Conservation (phyloP, 2,888 invertebrate species). For the Pristionchus exspectatus region DNA sequence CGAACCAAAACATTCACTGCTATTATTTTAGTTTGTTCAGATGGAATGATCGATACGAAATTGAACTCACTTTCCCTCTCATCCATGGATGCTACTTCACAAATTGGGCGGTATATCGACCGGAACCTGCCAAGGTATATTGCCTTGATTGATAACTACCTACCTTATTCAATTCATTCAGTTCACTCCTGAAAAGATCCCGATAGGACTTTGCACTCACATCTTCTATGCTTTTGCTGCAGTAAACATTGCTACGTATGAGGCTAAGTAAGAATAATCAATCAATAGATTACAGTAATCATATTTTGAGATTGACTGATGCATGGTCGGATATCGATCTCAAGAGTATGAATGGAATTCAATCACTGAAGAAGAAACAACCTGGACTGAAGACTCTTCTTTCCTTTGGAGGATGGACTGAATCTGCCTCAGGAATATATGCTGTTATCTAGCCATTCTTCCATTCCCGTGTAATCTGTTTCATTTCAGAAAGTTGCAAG, state of each 20-base stretch:
- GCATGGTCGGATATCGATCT: constrained; percentile 5
- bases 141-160: neutral
- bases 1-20: constrained; percentile 1
- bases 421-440: constrained; percentile 36
- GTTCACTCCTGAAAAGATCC: constrained; percentile 41
- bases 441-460: neutral
- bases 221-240: constrained; percentile 55
- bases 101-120: constrained; percentile 41
- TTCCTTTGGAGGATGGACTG: constrained; percentile 94
- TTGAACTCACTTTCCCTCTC: neutral
- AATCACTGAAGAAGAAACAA: constrained; percentile 89
- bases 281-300: neutral
- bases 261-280: constrained; percentile 44
- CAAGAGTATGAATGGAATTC: constrained; percentile 84
- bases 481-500: constrained; percentile 18
- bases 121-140: constrained; percentile 28
- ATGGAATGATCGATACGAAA: neutral
- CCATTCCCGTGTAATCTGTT: neutral
- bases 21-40: neutral
- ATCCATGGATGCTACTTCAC: constrained; percentile 47
- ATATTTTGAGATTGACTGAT: constrained; percentile 28
- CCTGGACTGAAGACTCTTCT: constrained; percentile 91
- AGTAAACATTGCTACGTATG: constrained; percentile 30
- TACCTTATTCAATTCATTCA: neutral
- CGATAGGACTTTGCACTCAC: constrained; percentile 42